Evolutionary conservation across 2,888 invertebrate genomes (phyloP).

Genomic region (Orthosia gothica): DNA sequence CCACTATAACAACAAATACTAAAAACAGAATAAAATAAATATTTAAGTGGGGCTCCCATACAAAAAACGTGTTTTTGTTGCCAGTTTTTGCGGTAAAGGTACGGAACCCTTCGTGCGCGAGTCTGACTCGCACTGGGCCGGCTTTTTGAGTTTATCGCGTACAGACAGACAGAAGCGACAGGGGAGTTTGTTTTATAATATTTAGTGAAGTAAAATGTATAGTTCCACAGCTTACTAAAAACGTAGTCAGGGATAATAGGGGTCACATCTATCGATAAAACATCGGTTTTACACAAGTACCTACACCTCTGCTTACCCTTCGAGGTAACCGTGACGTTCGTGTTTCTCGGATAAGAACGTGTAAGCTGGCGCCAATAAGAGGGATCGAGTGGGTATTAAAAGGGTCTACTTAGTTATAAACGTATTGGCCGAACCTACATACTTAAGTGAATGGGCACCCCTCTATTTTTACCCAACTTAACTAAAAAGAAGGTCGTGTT

Average conservation of each 20-base stretch:
- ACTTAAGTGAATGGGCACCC: not conserved
- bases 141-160: too few relatives aligned
- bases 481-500: not conserved
- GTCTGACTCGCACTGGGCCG: too few relatives aligned
- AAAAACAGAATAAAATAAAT: too few relatives aligned
- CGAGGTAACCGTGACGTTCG: slow-evolving; percentile 18
- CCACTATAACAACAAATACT: too few relatives aligned
- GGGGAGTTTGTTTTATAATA: too few relatives aligned
- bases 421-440: slow-evolving; percentile 19
- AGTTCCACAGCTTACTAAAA: not conserved
- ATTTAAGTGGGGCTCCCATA: too few relatives aligned
- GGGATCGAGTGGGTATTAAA: slow-evolving; percentile 42
- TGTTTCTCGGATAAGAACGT: slow-evolving; percentile 38
- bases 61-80: too few relatives aligned
- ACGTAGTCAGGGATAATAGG: slow-evolving; percentile 11
- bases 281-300: slow-evolving; percentile 1
- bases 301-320: not conserved
- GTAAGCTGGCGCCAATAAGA: slow-evolving; percentile 53
- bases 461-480: not conserved
- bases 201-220: not conserved
- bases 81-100: too few relatives aligned
- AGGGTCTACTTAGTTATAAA: slow-evolving; percentile 43
- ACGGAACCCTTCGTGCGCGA: too few relatives aligned
- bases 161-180: too few relatives aligned
- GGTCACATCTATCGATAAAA: slow-evolving; percentile 31